Conservation (phyloP, 2,888 invertebrate genomes). For the Athalia circularis region DNA sequence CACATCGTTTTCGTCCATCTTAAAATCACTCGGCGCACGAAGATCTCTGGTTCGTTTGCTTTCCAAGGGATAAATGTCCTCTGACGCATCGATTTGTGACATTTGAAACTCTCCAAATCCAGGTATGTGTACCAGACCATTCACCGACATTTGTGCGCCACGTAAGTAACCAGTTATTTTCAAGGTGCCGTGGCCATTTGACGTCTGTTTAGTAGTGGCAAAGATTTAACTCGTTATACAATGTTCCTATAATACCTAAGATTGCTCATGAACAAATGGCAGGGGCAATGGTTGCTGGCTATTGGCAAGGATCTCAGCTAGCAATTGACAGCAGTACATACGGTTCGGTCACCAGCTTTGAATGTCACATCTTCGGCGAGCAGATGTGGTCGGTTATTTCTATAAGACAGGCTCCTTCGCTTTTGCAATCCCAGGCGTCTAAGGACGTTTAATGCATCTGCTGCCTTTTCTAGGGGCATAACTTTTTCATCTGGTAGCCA, state of each 20-base stretch:
- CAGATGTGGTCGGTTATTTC: conserved; percentile 89
- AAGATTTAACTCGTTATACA: conserved; percentile 49
- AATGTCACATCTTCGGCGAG: conserved; percentile 88
- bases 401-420: conserved; percentile 82
- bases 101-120: conserved; percentile 97
- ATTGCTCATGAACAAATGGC: conserved; percentile 48
- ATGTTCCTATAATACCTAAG: background rate
- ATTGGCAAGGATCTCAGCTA: background rate
- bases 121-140: conserved; percentile 92
- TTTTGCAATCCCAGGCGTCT: conserved; percentile 90
- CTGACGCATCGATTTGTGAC: conserved; percentile 83
- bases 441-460: conserved; percentile 85
- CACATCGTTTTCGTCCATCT: conserved; percentile 73
- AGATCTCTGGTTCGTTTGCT: conserved; percentile 66
- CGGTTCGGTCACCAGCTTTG: conserved; percentile 74
- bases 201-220: conserved; percentile 50
- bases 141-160: conserved; percentile 89
- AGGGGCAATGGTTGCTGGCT: conserved; percentile 35
- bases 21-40: conserved; percentile 63
- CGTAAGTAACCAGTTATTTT: conserved; percentile 92
- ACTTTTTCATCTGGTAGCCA: conserved; percentile 90
- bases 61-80: conserved; percentile 82
- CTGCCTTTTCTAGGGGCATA: conserved; percentile 83
- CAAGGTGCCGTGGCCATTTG: conserved; percentile 79
- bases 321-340: conserved; percentile 54